Conservation (phyloP, 2,888 invertebrate species). For the Itoplectis maculator region DNA sequence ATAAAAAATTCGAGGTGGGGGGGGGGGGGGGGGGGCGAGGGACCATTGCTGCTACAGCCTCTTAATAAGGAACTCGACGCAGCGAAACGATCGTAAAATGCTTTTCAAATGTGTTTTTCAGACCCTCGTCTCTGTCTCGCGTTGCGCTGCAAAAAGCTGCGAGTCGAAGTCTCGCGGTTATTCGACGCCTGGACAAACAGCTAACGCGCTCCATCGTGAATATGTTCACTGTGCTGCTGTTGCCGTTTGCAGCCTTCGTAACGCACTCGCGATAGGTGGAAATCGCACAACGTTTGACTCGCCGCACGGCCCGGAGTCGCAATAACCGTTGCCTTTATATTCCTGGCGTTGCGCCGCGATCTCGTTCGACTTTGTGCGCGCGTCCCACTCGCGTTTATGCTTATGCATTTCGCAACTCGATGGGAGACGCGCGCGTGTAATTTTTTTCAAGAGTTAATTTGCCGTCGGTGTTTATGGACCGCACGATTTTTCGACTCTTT, state of each 20-base stretch:
- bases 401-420: conserved; percentile 58
- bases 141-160: too few species aligned
- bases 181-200: conserved; percentile 68
- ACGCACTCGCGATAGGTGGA: not conserved
- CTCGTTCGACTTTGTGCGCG: not conserved
- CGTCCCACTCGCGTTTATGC: conserved; percentile 13
- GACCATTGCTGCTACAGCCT: too few species aligned
- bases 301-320: conserved; percentile 44
- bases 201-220: conserved; percentile 14
- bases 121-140: not conserved
- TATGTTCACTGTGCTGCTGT: not conserved
- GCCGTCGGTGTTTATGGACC: too few species aligned
- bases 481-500: not conserved
- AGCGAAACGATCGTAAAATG: conserved; percentile 43
- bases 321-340: conserved; percentile 53
- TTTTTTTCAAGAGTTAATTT: conserved; percentile 51
- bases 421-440: conserved; percentile 53
- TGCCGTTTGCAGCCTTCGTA: not conserved
- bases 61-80: too few species aligned
- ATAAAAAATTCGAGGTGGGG: too few species aligned
- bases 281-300: not conserved
- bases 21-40: too few species aligned
- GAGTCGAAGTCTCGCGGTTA: conserved; percentile 55
- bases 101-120: conserved; percentile 46
- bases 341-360: conserved; percentile 31